Evolutionary conservation across 2,888 invertebrate species (phyloP).

Genomic region (Mellilla xanthometata): DNA sequence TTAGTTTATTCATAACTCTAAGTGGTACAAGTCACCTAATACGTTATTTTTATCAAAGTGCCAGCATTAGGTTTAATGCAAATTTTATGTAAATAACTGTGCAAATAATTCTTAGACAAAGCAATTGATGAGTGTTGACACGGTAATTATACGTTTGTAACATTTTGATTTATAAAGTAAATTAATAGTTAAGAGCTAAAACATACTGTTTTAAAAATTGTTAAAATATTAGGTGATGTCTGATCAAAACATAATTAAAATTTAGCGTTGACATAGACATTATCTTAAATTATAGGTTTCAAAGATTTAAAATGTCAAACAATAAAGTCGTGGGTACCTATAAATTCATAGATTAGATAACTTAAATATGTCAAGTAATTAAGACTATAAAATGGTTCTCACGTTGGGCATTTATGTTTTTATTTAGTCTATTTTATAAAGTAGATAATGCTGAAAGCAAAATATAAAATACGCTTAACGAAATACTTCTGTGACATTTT

Average conservation of each 20-base stretch:
- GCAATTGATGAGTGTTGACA: conserved; percentile 24
- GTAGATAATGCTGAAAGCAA: too few species aligned
- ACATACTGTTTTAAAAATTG: conserved; percentile 1
- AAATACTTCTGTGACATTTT: too few species aligned
- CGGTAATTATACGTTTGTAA: conserved; percentile 19
- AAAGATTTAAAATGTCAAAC: conserved; percentile 7
- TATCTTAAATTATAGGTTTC: conserved; percentile 3
- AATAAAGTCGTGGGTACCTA: neutral
- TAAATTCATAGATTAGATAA: too few species aligned
- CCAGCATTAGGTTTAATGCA: conserved; percentile 12
- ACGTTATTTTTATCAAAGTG: neutral
- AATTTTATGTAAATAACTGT: conserved; percentile 17
- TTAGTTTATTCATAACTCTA: conserved; percentile 12
- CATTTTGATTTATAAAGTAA: conserved; percentile 12
- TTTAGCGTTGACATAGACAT: conserved; percentile 4
- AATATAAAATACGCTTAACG: too few species aligned
- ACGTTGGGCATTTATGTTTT: too few species aligned
- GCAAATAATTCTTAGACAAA: conserved; percentile 17
- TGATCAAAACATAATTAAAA: conserved; percentile 9
- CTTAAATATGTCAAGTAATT: too few species aligned
- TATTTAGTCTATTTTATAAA: too few species aligned
- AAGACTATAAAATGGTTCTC: too few species aligned
- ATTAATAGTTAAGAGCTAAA: conserved; percentile 4
- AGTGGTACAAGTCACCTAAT: conserved; percentile 26
- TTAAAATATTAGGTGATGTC: conserved; percentile 1